phyloP scores from a whole-genome alignment of 2,113 vertebrate genomes.

The Pseudonaja textilis region DNA sequence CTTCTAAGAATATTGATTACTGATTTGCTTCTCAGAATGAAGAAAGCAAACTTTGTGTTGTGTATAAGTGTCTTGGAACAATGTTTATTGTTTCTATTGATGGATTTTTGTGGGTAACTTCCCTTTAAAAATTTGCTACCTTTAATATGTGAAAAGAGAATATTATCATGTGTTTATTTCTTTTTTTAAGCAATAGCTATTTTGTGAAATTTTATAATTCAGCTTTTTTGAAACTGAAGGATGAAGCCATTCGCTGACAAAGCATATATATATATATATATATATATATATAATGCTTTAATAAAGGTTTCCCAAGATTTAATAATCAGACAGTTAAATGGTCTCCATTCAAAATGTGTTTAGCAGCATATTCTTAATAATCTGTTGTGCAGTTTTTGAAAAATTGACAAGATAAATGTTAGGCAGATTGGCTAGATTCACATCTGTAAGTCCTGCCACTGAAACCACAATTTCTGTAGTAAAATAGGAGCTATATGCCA shows the following conservation, averaged over 20 bases:
- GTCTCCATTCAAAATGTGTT: background rate
- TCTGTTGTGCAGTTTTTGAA: background rate
- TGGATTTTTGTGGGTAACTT: conserved; percentile 71
- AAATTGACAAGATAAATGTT: background rate
- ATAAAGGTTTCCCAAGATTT: background rate
- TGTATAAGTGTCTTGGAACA: conserved; percentile 58
- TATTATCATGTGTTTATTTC: background rate
- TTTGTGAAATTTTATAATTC: conserved; percentile 30
- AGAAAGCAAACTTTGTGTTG: conserved; percentile 68
- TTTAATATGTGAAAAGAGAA: conserved; percentile 46
- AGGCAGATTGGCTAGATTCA: background rate
- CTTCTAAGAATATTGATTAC: conserved; percentile 85
- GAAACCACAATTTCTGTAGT: background rate
- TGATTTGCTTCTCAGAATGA: conserved; percentile 76
- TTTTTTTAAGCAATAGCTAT: background rate
- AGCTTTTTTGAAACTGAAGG: conserved; percentile 28
- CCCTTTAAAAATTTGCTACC: conserved; percentile 51
- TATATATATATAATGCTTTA: conserved; percentile 26
- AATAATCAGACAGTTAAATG: background rate
- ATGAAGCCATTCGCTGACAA: background rate
- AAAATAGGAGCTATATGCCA: too few species aligned
- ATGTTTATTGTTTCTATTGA: conserved; percentile 77
- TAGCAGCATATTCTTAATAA: background rate
- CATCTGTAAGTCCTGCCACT: background rate
- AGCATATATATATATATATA: conserved; percentile 19